Evolutionary conservation across 1,140 invertebrate species (phyloP).

Genomic region (Hyposmocoma kahamanoa): DNA sequence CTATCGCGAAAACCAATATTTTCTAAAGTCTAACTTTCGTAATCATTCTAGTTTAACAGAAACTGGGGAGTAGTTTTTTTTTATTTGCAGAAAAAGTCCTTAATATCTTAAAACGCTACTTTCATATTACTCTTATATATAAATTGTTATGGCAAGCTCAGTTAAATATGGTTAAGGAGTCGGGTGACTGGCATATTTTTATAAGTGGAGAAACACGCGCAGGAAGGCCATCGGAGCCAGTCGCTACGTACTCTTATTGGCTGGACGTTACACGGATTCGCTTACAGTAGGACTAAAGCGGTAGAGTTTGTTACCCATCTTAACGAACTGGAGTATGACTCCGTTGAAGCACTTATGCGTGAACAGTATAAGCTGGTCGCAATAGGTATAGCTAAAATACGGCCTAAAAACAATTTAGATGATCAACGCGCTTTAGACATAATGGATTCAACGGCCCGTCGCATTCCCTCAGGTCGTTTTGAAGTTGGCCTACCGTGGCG

Average conservation of each 20-base stretch:
- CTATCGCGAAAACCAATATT: no score
- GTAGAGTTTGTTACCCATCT: conserved; percentile 11
- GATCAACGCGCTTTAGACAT: conserved; percentile 9
- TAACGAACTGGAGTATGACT: not conserved
- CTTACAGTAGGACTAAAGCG: conserved; percentile 1
- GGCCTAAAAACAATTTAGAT: not conserved
- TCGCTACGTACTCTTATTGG: conserved; percentile 13
- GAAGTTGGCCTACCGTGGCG: conserved; percentile 5
- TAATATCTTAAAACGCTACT: no score
- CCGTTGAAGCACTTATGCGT: conserved; percentile 7
- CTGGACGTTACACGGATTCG: conserved; percentile 16
- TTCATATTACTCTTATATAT: no score
- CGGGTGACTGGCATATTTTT: conserved; percentile 16
- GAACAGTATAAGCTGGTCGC: conserved; percentile 19
- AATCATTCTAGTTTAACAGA: no score
- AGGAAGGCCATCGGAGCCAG: conserved; percentile 12
- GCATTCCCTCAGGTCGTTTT: conserved; percentile 5
- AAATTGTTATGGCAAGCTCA: no score
- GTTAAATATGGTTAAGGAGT: no score
- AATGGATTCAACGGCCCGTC: not conserved
- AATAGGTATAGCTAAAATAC: conserved; percentile 11
- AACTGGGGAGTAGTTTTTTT: no score
- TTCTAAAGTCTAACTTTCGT: no score
- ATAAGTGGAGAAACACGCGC: conserved; percentile 7
- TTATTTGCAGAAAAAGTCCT: no score